These are phyloP conservation scores for Orchesellides sinensis DNA, from an alignment of 2,888 invertebrate genomes.

Conservation along the genomic window DNA sequence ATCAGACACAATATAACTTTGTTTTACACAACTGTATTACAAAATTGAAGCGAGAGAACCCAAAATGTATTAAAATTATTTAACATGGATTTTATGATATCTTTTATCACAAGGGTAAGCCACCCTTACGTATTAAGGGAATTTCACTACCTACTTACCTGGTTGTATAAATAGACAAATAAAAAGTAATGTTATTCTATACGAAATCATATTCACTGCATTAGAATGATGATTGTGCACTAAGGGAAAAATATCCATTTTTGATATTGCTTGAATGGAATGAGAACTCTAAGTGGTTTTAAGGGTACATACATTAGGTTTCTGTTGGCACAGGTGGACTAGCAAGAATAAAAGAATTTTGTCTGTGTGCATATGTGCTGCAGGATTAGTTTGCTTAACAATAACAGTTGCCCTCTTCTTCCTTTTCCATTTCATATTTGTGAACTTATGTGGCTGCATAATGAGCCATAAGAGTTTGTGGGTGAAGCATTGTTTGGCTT, in stretches of 20 bases:
- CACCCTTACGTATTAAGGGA: neutral
- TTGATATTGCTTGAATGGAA: neutral
- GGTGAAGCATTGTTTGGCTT: constrained; percentile 57
- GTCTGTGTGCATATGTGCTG: constrained; percentile 11
- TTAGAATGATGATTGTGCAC: too few relatives aligned
- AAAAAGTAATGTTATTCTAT: too few relatives aligned
- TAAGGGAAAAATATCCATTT: neutral
- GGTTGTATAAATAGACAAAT: too few relatives aligned
- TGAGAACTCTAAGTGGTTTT: neutral
- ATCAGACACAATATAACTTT: neutral
- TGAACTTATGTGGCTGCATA: constrained; percentile 33
- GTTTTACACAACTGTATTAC: too few relatives aligned
- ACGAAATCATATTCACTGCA: too few relatives aligned
- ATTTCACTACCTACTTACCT: too few relatives aligned
- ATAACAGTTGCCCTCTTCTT: constrained; percentile 25
- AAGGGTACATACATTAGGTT: constrained; percentile 1
- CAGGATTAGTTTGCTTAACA: constrained; percentile 48
- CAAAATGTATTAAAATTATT: too few relatives aligned
- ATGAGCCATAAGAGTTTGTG: constrained; percentile 38
- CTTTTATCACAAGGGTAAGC: neutral
- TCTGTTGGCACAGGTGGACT: constrained; percentile 66
- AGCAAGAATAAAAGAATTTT: constrained; percentile 42
- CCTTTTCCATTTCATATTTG: neutral
- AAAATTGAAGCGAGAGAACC: too few relatives aligned
- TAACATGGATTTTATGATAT: constrained; percentile 27